Evolutionary conservation across 2,888 invertebrate species (phyloP), one percentile per base, ranked within the genome.

Genomic region (Chelonus formosanus): DNA sequence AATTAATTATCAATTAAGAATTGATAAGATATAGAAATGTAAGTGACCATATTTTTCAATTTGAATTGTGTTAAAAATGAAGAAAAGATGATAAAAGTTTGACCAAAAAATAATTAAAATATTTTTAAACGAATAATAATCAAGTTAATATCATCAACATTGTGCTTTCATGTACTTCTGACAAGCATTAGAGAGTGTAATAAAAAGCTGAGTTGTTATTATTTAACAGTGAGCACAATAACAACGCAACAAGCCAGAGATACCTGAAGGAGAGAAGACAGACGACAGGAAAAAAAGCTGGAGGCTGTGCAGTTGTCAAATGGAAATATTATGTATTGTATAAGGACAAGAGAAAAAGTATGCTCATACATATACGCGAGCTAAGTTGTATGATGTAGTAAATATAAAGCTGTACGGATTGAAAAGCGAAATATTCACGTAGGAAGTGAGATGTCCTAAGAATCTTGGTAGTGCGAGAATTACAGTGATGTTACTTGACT

Each of bases 111-210:
- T 20, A 20, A 20, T 20, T 20, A 20, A 20, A 20, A 20, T 20
- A 20, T 20, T 47, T n/a, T 6, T n/a, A 40, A 3, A 20, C 3
- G 40, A 61, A n/a, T 40, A 43, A 34, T 43, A 3, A 31, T 43
- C 20, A 40, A 4, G 4, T 40, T 40, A 44, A 44, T n/a, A 34
- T 57, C 31, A 31, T 57, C 20, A 44, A 32, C 57, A 57, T 57
- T 45, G 45, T 20, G 20, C 20, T 20, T 40, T 6, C 40, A 31
- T 57, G 43, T 32, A 57, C 52, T 50, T 8, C 52, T 50, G 50
- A 61, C 60, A 61, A 50, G 52, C 52, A 61, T 61, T 61, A 61
- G 60, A 52, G 40, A 61, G 60, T 61, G 60, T 50, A 61, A 61
- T 61, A 61, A 61, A 61, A 61, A 50, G 36, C 60, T 52, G 50